These are phyloP conservation scores for Adelosebastes latens DNA, from an alignment of 2,797 vertebrate species.

Conservation along the genomic window DNA sequence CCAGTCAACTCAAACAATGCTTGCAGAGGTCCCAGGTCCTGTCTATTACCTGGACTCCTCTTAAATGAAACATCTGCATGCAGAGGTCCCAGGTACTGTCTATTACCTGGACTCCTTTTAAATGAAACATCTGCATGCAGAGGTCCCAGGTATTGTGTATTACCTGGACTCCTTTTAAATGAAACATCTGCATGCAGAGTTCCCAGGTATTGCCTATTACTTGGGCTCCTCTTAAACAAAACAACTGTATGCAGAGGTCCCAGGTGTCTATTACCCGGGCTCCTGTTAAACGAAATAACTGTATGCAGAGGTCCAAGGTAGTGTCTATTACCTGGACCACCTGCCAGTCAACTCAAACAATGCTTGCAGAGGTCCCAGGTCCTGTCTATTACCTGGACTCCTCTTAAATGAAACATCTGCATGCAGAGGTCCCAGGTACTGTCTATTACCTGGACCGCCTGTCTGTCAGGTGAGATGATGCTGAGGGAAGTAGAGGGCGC, in stretches of 20 bases:
- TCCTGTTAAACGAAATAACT: not conserved
- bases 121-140: not conserved
- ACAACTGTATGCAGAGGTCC: not conserved
- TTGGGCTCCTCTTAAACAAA: conserved; percentile 61
- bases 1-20: not conserved
- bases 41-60: not conserved
- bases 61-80: not conserved
- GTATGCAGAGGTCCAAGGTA: not conserved
- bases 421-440: not conserved
- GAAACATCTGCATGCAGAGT: not conserved
- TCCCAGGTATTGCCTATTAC: not conserved
- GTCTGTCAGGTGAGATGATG: conserved; percentile 87
- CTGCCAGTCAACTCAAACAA: too few species aligned
- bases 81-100: not conserved
- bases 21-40: not conserved
- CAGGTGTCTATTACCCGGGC: conserved; percentile 68
- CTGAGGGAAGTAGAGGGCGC: conserved; percentile 87
- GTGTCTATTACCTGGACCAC: not conserved
- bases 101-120: conserved; percentile 71
- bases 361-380: not conserved
- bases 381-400: not conserved
- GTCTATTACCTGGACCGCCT: conserved; percentile 89
- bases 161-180: conserved; percentile 60
- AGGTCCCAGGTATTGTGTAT: not conserved
- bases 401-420: conserved; percentile 21